Evolutionary conservation across 2,113 vertebrate genomes (phyloP).

Genomic region (Psammodynastes pulverulentus): DNA sequence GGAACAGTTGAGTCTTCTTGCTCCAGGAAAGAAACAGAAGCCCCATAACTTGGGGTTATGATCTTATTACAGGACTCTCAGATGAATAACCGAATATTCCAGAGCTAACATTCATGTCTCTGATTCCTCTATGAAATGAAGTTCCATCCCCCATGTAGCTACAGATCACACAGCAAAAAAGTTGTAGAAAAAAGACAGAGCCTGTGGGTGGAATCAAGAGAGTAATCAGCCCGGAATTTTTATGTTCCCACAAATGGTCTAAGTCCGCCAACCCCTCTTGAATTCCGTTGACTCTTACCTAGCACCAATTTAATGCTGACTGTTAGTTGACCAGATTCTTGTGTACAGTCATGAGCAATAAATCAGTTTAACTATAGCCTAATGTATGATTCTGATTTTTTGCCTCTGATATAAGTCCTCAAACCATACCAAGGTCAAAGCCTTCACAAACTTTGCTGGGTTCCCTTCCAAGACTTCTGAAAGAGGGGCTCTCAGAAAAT

Average conservation of each 20-base stretch:
- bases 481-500: background rate
- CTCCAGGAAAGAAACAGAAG: background rate
- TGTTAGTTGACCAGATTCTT: background rate
- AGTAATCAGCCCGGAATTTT: background rate
- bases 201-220: background rate
- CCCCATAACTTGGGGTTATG: background rate
- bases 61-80: background rate
- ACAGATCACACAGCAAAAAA: background rate
- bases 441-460: background rate
- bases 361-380: background rate
- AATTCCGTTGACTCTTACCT: background rate
- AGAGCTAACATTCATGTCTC: background rate
- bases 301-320: background rate
- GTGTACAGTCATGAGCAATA: background rate
- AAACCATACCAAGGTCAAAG: background rate
- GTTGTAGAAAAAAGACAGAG: background rate
- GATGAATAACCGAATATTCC: background rate
- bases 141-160: background rate
- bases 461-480: background rate
- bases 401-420: background rate
- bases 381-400: background rate
- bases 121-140: background rate
- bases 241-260: background rate
- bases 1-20: background rate
- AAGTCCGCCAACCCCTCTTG: background rate